Base-by-base conservation (phyloP, 2,113 vertebrate genomes). In the Mohoua ochrocephala region DNA sequence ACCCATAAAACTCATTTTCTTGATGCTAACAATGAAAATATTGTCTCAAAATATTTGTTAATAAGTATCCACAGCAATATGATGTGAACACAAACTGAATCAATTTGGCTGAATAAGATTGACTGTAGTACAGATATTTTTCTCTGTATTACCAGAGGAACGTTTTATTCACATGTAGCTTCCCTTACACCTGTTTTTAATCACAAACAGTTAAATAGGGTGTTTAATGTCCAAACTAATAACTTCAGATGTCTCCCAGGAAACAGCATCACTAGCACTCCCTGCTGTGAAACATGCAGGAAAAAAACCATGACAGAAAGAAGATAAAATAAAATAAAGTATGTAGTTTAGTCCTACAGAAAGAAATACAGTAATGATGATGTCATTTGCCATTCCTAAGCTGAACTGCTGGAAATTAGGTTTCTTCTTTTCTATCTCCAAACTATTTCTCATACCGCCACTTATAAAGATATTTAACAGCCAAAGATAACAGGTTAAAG, bases 151-250 rank as follows among this genome's bases (percentile, higher is more conserved):
- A 41, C 47, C 68, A 81, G 30, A 78, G 59, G 35, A 91, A 67
- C 18, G 39, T 80, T 85, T 80, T 92, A 70, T 65, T 91, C n/a
- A 50, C n/a, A 70, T 27, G 15, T 22, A 81, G 27, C 53, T 84
- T 84, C 54, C 39, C 45, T 85, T 82, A 79, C 47, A 73, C 42
- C 68, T 81, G 68, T 18, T 91, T 92, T 95, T 94, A 92, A 95
- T 89, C 4, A 6, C 57, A 70, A 85, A 68, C 23, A 61, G 61
- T 82, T 92, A 74, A 89, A 60, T 56, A 57, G 15, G 31, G 37
- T 94, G 61, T 59, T 89, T 96, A 84, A 76, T 60, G 74, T 91
- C 65, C 84, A 94, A 76, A 82, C 35, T 76, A 87, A 49, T 84
- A 89, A 68, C 53, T 84, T 82, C 80, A 89, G 31, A 64, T 45